Conservation (phyloP, 1,140 invertebrate species). For the Leptinotarsa defecta region DNA sequence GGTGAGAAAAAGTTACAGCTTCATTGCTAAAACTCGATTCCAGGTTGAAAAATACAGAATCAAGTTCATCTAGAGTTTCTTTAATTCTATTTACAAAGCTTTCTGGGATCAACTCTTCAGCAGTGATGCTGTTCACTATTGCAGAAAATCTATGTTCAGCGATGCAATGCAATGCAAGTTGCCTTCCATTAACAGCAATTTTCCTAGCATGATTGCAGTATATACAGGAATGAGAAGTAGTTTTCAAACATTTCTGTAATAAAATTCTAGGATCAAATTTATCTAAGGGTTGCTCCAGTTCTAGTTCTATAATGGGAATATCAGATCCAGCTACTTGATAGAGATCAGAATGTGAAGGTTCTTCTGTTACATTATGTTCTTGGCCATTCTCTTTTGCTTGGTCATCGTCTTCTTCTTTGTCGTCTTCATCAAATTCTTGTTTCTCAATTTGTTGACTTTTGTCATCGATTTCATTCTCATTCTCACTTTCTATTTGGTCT, state of each 20-base stretch:
- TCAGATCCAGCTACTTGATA: conserved; percentile 64
- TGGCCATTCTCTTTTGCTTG: background rate
- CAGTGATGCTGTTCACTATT: conserved; percentile 72
- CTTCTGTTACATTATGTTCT: background rate
- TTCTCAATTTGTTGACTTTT: conserved; percentile 26
- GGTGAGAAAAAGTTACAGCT: conserved; percentile 62
- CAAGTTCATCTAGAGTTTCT: conserved; percentile 65
- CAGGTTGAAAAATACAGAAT: conserved; percentile 70
- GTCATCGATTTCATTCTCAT: conserved; percentile 41
- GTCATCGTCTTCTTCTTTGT: conserved; percentile 21
- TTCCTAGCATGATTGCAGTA: conserved; percentile 83
- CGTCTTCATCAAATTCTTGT: conserved; percentile 14
- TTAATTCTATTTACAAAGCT: conserved; percentile 70
- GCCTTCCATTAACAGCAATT: conserved; percentile 80
- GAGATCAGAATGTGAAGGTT: conserved; percentile 27
- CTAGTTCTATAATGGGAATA: conserved; percentile 70
- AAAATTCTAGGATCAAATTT: conserved; percentile 72
- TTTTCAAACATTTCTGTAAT: conserved; percentile 71
- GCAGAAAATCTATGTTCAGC: conserved; percentile 75
- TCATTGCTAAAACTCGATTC: conserved; percentile 57
- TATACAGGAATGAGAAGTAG: conserved; percentile 71
- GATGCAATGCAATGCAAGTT: conserved; percentile 76
- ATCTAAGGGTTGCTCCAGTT: conserved; percentile 73
- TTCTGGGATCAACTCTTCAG: conserved; percentile 72
- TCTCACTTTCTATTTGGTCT: conserved; percentile 50